Conservation (phyloP, 2,113 vertebrate genomes). For the Chrysochloris asiatica region DNA sequence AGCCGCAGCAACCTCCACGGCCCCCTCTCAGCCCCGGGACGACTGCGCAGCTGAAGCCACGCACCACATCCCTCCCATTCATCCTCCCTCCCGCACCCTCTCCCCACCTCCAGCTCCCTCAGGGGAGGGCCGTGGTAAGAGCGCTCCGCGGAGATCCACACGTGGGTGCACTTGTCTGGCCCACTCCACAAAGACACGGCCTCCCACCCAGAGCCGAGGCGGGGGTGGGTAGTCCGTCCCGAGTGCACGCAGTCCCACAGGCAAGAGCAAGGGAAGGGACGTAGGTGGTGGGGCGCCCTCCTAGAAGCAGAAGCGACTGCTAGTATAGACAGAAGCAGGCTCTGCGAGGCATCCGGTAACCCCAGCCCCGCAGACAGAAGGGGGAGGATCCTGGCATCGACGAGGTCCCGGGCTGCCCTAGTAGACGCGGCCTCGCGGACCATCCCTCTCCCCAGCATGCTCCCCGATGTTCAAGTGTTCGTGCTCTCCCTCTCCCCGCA, state of each 20-base stretch:
- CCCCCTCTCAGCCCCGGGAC: slow-evolving; percentile 7
- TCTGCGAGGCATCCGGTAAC: not conserved
- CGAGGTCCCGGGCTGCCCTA: not conserved
- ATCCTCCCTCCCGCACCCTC: not conserved
- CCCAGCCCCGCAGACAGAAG: not conserved
- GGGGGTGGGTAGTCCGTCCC: not conserved
- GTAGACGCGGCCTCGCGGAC: slow-evolving; percentile 20
- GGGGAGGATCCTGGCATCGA: not conserved
- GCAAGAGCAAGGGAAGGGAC: not conserved
- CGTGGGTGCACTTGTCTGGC: slow-evolving; percentile 65
- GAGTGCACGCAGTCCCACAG: not conserved
- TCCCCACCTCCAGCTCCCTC: slow-evolving; percentile 23
- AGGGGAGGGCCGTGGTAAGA: slow-evolving; percentile 28
- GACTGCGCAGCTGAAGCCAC: slow-evolving; percentile 57
- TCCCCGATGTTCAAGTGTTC: not conserved
- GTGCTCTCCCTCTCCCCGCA: not conserved
- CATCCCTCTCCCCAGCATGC: not conserved
- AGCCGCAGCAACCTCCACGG: slow-evolving; percentile 40
- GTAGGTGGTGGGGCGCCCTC: not conserved
- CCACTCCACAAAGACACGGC: slow-evolving; percentile 49
- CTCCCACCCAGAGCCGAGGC: slow-evolving; percentile 35
- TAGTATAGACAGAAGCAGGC: not conserved
- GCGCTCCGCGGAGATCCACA: slow-evolving; percentile 56
- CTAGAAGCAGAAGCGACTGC: not conserved
- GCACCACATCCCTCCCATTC: slow-evolving; percentile 56